Percentiles rank a stretch among this genome's conserved stretches.
These are phyloP conservation scores for Colletes gigas DNA, from an alignment of 1,140 invertebrate species.

Conservation along the genomic window DNA sequence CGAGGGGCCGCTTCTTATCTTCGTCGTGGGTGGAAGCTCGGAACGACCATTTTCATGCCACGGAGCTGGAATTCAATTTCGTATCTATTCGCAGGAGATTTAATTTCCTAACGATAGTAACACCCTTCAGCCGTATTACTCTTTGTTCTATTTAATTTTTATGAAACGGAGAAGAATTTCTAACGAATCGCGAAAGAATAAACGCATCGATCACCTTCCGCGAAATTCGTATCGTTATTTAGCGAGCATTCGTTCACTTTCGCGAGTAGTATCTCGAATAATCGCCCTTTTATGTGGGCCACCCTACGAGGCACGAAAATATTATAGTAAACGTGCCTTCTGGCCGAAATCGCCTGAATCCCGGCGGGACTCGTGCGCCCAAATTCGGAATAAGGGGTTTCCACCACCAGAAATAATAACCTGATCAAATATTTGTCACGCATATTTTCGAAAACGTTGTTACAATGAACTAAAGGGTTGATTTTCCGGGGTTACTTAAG, in stretches of 20 bases:
- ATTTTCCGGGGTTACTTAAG: background rate
- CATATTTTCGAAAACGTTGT: background rate
- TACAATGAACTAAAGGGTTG: background rate
- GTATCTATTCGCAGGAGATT: background rate
- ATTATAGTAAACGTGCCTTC: background rate
- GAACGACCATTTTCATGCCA: slow-evolving; percentile 10
- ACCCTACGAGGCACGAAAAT: background rate
- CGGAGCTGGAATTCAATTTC: slow-evolving; percentile 30
- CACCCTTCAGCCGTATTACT: no score
- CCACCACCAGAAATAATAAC: slow-evolving; percentile 34
- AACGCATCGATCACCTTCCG: no score
- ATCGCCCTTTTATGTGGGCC: background rate
- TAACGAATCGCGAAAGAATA: no score
- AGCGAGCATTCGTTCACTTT: no score
- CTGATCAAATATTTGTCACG: slow-evolving; percentile 56
- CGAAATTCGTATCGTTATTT: no score
- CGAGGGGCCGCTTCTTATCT: background rate
- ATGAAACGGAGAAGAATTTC: no score
- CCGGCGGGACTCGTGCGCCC: background rate
- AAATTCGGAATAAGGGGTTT: slow-evolving; percentile 8
- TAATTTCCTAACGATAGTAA: no score
- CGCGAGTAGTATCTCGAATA: background rate
- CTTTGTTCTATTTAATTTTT: no score
- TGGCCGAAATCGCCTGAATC: background rate
- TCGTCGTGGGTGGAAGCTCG: background rate